These are phyloP conservation scores for Chauna torquata DNA, from an alignment of 2,113 vertebrate species.

Conservation along the genomic window DNA sequence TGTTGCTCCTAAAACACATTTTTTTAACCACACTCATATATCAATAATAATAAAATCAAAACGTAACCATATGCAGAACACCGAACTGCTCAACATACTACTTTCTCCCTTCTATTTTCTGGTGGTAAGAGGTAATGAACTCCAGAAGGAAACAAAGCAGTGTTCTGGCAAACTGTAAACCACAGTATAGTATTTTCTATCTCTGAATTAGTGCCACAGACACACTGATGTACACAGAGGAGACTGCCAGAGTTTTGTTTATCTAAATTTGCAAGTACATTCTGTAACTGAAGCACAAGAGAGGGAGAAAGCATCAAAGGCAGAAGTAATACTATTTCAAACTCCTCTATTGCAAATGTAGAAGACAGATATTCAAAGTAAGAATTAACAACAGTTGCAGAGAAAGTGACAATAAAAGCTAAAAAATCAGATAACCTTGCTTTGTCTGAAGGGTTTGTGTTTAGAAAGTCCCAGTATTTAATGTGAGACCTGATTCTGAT, in stretches of 20 bases:
- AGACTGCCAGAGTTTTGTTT: background rate
- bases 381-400: background rate
- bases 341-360: background rate
- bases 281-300: background rate
- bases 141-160: background rate
- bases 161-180: background rate
- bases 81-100: background rate
- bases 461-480: conserved; percentile 16
- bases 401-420: background rate
- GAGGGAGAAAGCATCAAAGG: background rate
- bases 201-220: background rate
- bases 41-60: background rate
- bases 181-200: background rate
- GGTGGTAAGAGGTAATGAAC: background rate
- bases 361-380: background rate
- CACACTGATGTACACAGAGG: background rate
- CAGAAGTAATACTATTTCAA: background rate
- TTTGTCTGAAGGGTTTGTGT: background rate
- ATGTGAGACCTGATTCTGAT: conserved; percentile 23
- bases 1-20: background rate
- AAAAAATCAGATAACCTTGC: conserved; percentile 15
- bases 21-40: background rate
- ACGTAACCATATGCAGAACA: background rate
- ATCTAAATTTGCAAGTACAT: background rate
- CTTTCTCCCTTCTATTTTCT: background rate